Base-by-base conservation (phyloP, 2,888 invertebrate species). In the Drosophila bunnanda region DNA sequence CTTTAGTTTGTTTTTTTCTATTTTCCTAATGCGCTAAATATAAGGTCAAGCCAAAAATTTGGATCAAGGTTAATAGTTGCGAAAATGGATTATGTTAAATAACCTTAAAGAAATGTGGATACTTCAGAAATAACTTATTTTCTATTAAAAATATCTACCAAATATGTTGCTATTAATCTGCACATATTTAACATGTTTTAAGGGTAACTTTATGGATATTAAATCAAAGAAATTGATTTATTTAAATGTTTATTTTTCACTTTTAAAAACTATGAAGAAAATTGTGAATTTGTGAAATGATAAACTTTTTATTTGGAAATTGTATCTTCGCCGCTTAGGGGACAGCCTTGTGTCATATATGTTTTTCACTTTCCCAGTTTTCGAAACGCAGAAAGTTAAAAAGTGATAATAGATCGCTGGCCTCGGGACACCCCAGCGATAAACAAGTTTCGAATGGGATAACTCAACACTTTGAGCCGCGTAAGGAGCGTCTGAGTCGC, bases 381-480 rank as follows among this genome's bases (percentile, higher is more conserved):
- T 13, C 4, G 38, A 39, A 17, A 39, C 39, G 10, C 22, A 10
- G 2, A 41, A 32, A 41, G 39, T 60, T 60, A 41, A 64, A 65
- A 64, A 65, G 64, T 52, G 43, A 65, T 50, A 65, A 65, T 64
- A 50, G 64, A 65, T 65, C 64, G 65, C 50, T 43, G 34, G 50
- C n/a, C 64, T n/a, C 41, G 36, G 50, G 50, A 52, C 41, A 10
- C 64, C 65, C 43, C 50, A 43, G 65, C 64, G 64, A 67, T 67
- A 69, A 48, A 39, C 69, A 67, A 67, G 44, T 67, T 67, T 67
- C 48, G 34, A 67, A 67, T 56, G 57, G 67, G 67, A 67, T 67
- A 68, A 54, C 56, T 25, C 56, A 69, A 68, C 68, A 48, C 67
- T 56, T 67, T 56, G 69, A 56, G 48, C 57, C 46, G 48, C 15